Evolutionary conservation across 2,797 vertebrate species (phyloP).

Genomic region (Todus mexicanus): DNA sequence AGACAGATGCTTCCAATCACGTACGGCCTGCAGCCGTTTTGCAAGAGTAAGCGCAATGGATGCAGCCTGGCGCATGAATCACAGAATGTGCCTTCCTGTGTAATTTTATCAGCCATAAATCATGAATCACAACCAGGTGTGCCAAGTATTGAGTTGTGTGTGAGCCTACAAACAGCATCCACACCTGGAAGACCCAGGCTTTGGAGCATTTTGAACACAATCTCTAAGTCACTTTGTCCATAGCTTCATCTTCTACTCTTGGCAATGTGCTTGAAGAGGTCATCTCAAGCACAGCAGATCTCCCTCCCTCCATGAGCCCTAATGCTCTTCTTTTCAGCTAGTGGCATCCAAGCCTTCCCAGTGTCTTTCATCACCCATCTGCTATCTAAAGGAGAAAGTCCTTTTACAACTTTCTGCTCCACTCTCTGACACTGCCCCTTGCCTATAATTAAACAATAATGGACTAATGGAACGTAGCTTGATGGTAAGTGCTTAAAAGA

Average conservation of each 20-base stretch:
- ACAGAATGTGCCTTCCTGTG: background rate
- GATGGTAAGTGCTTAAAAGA: slow-evolving; percentile 35
- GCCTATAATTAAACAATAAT: background rate
- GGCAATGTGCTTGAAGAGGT: background rate
- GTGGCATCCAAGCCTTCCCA: background rate
- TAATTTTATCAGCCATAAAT: background rate
- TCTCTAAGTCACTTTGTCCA: background rate
- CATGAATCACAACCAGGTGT: background rate
- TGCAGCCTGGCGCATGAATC: background rate
- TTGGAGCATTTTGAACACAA: background rate
- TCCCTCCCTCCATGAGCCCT: background rate
- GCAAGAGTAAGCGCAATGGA: background rate
- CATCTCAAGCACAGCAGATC: background rate
- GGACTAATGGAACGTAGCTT: slow-evolving; percentile 29
- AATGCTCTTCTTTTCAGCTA: background rate
- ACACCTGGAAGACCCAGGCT: background rate
- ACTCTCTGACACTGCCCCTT: background rate
- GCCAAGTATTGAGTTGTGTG: background rate
- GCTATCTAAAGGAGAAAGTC: background rate
- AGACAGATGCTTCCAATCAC: background rate
- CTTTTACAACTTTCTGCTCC: background rate
- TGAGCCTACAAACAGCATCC: accelerated
- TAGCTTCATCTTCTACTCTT: background rate
- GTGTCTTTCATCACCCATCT: background rate
- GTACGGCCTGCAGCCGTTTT: background rate